These are phyloP conservation scores for Nesoenas mayeri DNA, from an alignment of 2,113 vertebrate genomes.

Conservation along the genomic window DNA sequence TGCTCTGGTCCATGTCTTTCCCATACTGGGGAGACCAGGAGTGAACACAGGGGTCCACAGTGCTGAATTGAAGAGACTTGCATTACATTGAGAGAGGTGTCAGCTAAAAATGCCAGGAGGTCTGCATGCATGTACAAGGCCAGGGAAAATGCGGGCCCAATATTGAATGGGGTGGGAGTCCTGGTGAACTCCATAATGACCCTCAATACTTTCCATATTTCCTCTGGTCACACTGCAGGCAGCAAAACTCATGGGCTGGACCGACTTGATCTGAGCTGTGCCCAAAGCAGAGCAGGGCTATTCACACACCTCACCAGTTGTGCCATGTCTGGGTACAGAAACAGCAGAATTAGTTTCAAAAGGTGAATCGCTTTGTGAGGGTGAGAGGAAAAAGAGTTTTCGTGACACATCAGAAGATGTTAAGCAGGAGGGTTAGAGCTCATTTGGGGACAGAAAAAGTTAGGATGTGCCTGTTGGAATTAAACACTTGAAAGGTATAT, in stretches of 20 bases:
- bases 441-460: neutral
- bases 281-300: neutral
- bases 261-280: neutral
- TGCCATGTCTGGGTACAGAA: neutral
- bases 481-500: neutral
- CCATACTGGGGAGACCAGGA: too few relatives aligned
- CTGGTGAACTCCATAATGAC: neutral
- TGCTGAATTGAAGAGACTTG: too few relatives aligned
- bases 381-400: neutral
- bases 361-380: neutral
- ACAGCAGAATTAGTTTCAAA: neutral
- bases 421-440: neutral
- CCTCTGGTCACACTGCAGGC: too few relatives aligned
- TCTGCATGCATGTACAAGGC: too few relatives aligned
- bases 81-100: too few relatives aligned
- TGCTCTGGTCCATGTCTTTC: too few relatives aligned
- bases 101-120: too few relatives aligned
- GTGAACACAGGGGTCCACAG: too few relatives aligned
- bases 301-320: neutral
- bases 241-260: neutral
- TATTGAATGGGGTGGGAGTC: too few relatives aligned
- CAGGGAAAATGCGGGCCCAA: too few relatives aligned
- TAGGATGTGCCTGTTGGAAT: neutral
- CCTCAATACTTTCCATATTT: neutral
- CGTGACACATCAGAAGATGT: neutral